These are phyloP conservation scores for Aphrocallistes beatrix DNA, from an alignment of 37 sponge, comb jelly and placozoan genomes.

Conservation along the genomic window DNA sequence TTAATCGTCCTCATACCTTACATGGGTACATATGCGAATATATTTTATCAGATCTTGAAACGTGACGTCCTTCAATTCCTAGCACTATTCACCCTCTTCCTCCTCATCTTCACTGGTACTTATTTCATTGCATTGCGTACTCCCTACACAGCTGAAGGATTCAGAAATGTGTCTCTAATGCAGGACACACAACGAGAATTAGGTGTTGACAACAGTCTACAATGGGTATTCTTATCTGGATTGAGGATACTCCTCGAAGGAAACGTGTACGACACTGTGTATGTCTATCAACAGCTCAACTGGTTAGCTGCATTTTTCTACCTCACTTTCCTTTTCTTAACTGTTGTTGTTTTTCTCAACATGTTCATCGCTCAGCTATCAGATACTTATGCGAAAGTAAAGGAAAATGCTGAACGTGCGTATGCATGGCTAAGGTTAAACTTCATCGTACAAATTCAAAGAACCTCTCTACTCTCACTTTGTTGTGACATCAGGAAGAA, in stretches of 20 bases:
- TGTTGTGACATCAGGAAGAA: not conserved
- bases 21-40: not conserved
- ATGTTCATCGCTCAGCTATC: conserved; percentile 19
- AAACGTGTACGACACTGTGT: not conserved
- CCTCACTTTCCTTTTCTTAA: not conserved
- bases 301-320: not conserved
- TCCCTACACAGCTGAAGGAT: not conserved
- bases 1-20: not conserved
- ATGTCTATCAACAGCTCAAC: not conserved
- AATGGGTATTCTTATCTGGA: conserved; percentile 1
- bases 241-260: not conserved
- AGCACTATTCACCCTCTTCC: not conserved
- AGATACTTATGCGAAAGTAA: not conserved
- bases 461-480: not conserved
- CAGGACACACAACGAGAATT: not conserved
- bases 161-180: not conserved
- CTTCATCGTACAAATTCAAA: not conserved
- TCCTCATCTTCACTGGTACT: not conserved
- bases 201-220: not conserved
- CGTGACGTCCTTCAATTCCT: not conserved
- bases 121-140: not conserved
- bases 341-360: not conserved
- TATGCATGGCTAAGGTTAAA: not conserved
- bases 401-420: not conserved
- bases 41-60: not conserved